Percentiles rank a stretch among this genome's conserved stretches.
Conservation (phyloP, 2,888 invertebrate species). For the Sinentomon sp. region DNA sequence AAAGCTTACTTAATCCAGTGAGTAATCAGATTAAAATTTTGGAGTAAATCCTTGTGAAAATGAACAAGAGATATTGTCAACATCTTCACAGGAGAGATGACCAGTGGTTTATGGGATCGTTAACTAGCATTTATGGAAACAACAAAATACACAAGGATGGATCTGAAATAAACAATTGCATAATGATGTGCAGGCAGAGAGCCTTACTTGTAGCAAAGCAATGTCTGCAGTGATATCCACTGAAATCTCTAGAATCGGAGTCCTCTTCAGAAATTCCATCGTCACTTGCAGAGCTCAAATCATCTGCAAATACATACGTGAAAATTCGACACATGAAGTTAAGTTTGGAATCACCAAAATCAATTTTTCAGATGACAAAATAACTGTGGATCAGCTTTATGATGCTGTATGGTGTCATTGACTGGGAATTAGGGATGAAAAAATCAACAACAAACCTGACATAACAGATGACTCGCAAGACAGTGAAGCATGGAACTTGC, state of each 20-base stretch:
- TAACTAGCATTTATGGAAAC: too few species aligned
- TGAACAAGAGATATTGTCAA: too few species aligned
- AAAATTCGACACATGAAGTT: slow-evolving; percentile 8
- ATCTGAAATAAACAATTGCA: too few species aligned
- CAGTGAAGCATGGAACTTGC: slow-evolving; percentile 4
- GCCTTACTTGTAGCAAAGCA: slow-evolving; percentile 42
- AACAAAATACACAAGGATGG: too few species aligned
- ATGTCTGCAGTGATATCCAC: slow-evolving; percentile 37
- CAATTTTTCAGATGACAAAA: background rate
- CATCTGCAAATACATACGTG: slow-evolving; percentile 21
- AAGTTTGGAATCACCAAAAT: background rate
- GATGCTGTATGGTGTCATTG: too few species aligned
- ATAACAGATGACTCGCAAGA: slow-evolving; percentile 2
- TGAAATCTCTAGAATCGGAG: slow-evolving; percentile 66
- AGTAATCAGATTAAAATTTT: too few species aligned
- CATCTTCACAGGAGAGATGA: too few species aligned
- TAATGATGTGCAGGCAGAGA: too few species aligned
- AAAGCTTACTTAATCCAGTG: too few species aligned
- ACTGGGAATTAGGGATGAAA: too few species aligned
- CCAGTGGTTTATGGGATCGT: too few species aligned
- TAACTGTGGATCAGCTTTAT: slow-evolving; percentile 1
- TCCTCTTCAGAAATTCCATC: slow-evolving; percentile 77
- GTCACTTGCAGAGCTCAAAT: slow-evolving; percentile 32
- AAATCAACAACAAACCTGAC: slow-evolving; percentile 3
- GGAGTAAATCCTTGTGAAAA: too few species aligned